Base-by-base conservation (phyloP, 2,113 vertebrate genomes). In the Rhineura floridana region DNA sequence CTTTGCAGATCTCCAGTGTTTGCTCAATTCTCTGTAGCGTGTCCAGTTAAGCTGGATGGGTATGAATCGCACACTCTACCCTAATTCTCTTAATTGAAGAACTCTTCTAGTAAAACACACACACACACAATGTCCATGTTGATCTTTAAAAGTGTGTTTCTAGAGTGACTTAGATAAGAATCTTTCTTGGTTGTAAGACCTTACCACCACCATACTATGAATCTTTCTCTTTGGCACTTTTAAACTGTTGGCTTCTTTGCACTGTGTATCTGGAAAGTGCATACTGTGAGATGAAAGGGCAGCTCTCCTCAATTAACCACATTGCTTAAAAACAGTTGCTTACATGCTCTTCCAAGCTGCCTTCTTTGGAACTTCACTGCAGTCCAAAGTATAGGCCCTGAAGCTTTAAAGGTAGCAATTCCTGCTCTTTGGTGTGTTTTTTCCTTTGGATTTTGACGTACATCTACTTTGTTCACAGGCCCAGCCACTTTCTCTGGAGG, bases 401-500 rank as follows among this genome's bases (percentile, higher is more conserved):
- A 42, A 69, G 25, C 8, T 46, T 48, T 39, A 81, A 55, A 11
- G 6, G 30, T 62, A 55, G n/a, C 76, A 62, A 19, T 9, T 25
- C 25, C 9, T 76, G 23, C 17, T 39, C 3, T 52, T 44, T 25
- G 80, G 50, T 36, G 5, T 8, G 25, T 67, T 67, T 67, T 21
- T 28, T 33, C 50, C n/a, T n/a, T n/a, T n/a, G n/a, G 13, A 48
- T 42, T 6, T 39, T 73, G 36, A 42, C 83, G 79, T 42, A 44
- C 88, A 0, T 90, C 1, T 2, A 63, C 44, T 73, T 0, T 15
- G 0, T 94, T 44, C 39, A 25, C 91, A 99, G 98, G 97, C 96
- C 5, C 98, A 99, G 90, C 98, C 98, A 0, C 95, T 99, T 72
- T 99, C 99, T 83, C 91, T 99, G 94, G 99, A 99, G 93, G 99